Evolutionary conservation across 2,888 invertebrate species (phyloP).

Genomic region (Volucella inanis): DNA sequence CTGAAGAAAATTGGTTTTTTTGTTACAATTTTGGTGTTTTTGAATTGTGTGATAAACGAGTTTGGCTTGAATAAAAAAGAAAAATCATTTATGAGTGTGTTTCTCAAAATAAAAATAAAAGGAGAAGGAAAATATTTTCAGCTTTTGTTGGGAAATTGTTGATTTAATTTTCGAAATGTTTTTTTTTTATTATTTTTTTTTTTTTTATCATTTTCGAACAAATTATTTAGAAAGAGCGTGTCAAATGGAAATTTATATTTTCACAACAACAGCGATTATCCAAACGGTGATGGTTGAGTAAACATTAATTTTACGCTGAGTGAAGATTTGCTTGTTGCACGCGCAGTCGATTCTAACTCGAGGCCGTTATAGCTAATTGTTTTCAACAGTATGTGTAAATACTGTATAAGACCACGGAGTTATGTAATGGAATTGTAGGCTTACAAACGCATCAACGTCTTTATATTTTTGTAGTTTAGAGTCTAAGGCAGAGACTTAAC

Average conservation of each 20-base stretch:
- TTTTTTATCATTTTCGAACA: background rate
- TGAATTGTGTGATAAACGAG: too few relatives aligned
- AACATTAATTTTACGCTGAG: slow-evolving; percentile 48
- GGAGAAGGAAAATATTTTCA: background rate
- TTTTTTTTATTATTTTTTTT: too few relatives aligned
- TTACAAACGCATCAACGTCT: too few relatives aligned
- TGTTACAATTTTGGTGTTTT: background rate
- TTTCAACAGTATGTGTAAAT: too few relatives aligned
- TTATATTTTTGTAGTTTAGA: too few relatives aligned
- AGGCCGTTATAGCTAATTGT: too few relatives aligned
- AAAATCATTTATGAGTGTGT: background rate
- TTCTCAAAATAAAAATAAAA: background rate
- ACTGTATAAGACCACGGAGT: too few relatives aligned
- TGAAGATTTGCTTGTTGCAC: slow-evolving; percentile 10
- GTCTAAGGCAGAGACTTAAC: too few relatives aligned
- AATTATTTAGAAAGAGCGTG: slow-evolving; percentile 38
- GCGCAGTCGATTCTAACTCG: background rate
- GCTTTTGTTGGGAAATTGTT: slow-evolving; percentile 36
- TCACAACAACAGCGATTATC: slow-evolving; percentile 19
- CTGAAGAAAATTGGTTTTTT: background rate
- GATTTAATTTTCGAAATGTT: slow-evolving; percentile 37
- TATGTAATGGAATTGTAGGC: too few relatives aligned
- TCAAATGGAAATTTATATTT: slow-evolving; percentile 33
- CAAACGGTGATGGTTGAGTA: slow-evolving; percentile 31
- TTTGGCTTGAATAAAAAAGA: too few relatives aligned